Evolutionary conservation across 2,888 invertebrate genomes (phyloP).

Genomic region (Ochlodes sylvanus): DNA sequence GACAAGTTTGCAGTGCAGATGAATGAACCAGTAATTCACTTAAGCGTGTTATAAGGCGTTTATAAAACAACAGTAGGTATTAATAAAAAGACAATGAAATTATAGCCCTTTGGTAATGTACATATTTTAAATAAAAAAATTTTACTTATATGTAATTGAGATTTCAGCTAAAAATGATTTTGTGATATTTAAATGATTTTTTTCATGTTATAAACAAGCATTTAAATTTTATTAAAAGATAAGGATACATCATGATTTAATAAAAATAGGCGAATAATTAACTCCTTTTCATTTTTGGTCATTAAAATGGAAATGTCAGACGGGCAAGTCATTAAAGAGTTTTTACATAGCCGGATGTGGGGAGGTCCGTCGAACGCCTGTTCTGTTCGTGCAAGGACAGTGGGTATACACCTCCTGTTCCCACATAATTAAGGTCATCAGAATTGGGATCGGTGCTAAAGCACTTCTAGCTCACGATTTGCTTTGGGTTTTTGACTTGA

Average conservation of each 20-base stretch:
- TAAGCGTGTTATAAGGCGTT: no score
- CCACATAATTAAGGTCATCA: conserved; percentile 61
- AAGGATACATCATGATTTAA: neutral
- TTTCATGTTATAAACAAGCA: no score
- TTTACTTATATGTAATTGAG: no score
- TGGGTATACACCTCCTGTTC: conserved; percentile 57
- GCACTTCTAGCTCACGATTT: conserved; percentile 45
- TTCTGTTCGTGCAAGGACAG: conserved; percentile 64
- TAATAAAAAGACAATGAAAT: no score
- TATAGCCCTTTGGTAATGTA: no score
- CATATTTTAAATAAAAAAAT: no score
- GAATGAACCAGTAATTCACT: no score
- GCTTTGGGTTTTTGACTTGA: conserved; percentile 38
- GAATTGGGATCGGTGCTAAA: conserved; percentile 48
- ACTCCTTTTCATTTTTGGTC: conserved; percentile 21
- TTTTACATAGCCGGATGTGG: conserved; percentile 63
- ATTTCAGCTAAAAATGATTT: no score
- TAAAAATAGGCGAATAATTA: neutral
- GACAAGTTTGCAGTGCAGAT: neutral
- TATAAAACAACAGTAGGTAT: no score
- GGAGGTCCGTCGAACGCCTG: conserved; percentile 50
- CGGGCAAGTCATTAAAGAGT: conserved; percentile 40
- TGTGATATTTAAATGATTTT: no score
- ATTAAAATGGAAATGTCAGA: conserved; percentile 37
- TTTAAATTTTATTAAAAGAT: neutral